Base-by-base conservation (phyloP, 2,113 vertebrate species). In the Coracopsis vasa region DNA sequence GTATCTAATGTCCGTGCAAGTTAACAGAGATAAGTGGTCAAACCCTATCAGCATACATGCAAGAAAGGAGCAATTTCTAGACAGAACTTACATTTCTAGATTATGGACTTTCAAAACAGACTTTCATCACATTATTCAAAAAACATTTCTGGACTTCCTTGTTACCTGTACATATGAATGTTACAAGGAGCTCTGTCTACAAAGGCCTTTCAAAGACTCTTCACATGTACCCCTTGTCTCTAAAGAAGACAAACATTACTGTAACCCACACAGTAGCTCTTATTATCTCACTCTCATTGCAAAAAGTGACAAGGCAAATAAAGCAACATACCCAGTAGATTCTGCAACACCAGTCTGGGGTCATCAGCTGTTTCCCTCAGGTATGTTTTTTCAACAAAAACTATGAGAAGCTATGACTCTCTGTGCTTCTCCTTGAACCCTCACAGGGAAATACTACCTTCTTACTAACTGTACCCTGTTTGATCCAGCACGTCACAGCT, bases 221-320 rank as follows among this genome's bases (percentile, higher is more conserved):
- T 60, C 45, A 60, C 62, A 25, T 18, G 9, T 39, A 44, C 9
- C 4, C 20, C 27, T 65, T 73, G 29, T 39, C 39, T 73, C 44
- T 47, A 20, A 0, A 56, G 42, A 3, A 79, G 5, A 75, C 27
- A 73, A 60, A 60, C 17, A 37, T 10, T 10, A 44, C 0, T 50
- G 21, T 50, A 83, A 80, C 13, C n/a, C 17, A 50, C 70, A 37
- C 25, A 85, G 33, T 47, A 78, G 65, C 6, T 27, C 11, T 65
- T 65, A 7, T 7, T 70, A 44, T 29, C 54, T 65, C 33, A 6
- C 16, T 48, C 31, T 86, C 29, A 54, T 1, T 79, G 39, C 35
- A 78, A 54, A 58, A 73, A 89, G 24, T 3, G 10, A 39, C 39
- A 80, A 66, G 31, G 28, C n/a, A 85, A 58, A 25, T 64, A 90